Percentiles rank a stretch among this genome's conserved stretches.
Evolutionary conservation across 2,797 vertebrate genomes (phyloP).

Genomic region (Heterohyrax brucei): DNA sequence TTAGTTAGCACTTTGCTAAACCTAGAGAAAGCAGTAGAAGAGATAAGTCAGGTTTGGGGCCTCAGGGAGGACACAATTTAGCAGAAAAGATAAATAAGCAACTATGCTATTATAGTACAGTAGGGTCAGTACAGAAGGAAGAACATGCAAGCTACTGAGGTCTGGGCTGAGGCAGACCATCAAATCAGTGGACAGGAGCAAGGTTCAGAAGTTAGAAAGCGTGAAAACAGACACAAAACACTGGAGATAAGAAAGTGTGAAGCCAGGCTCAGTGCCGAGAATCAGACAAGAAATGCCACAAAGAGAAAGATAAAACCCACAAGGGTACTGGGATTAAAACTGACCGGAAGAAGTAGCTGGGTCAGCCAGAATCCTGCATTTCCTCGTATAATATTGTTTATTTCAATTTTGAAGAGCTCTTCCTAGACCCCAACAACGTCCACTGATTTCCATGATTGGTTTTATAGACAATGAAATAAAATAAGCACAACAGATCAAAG

Average conservation of each 20-base stretch:
- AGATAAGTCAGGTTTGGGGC: background rate
- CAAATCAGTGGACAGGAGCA: background rate
- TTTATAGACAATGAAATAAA: background rate
- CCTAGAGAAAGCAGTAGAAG: background rate
- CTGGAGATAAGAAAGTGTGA: background rate
- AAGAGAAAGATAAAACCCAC: background rate
- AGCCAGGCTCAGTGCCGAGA: background rate
- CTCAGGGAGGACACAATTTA: background rate
- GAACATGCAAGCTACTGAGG: background rate
- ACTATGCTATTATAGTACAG: background rate
- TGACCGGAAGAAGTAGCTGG: background rate
- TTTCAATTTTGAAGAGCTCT: background rate
- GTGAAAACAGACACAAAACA: background rate
- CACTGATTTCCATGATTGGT: background rate
- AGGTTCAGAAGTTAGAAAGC: background rate
- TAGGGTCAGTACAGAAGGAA: background rate
- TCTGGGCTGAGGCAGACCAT: background rate
- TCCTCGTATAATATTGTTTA: background rate
- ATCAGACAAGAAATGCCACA: background rate
- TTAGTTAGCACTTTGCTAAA: background rate
- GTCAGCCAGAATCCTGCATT: background rate
- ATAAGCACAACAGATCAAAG: background rate
- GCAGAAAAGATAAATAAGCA: background rate
- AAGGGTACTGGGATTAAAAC: background rate
- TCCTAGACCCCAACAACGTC: background rate